These are phyloP conservation scores for Molothrus ater DNA, from an alignment of 2,797 vertebrate species.

Conservation along the genomic window DNA sequence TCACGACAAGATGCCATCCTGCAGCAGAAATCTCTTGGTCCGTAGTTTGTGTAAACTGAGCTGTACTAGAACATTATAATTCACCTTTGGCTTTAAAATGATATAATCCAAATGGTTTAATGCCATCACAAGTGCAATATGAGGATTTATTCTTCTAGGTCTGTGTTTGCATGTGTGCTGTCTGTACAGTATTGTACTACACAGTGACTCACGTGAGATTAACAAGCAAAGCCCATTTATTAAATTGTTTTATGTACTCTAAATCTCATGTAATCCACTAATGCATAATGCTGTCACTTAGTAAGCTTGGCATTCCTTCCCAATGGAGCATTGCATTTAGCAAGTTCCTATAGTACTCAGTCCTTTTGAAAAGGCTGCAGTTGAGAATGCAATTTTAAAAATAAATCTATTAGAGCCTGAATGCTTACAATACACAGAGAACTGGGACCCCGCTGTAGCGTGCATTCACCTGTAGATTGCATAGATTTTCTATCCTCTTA, in stretches of 20 bases:
- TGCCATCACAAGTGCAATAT: neutral
- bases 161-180: neutral
- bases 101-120: neutral
- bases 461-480: neutral
- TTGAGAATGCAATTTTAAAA: neutral
- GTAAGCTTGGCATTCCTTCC: neutral
- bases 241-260: slow-evolving; percentile 52
- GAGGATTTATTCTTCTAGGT: neutral
- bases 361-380: neutral
- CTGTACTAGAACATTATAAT: neutral
- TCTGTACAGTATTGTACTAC: neutral
- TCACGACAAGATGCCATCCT: neutral
- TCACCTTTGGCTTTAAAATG: neutral
- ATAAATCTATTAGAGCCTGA: neutral
- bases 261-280: slow-evolving; percentile 53
- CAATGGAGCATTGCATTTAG: neutral
- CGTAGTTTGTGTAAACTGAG: neutral
- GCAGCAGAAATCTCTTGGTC: neutral
- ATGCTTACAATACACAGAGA: neutral
- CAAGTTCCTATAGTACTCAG: neutral
- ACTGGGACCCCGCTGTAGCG: neutral
- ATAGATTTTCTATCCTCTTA: neutral
- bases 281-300: slow-evolving; percentile 24
- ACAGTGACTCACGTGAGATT: slow-evolving; percentile 15
- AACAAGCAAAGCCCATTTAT: slow-evolving; percentile 49